Conservation (phyloP, 2,888 invertebrate species). For the Malthinus seriepunctatus region DNA sequence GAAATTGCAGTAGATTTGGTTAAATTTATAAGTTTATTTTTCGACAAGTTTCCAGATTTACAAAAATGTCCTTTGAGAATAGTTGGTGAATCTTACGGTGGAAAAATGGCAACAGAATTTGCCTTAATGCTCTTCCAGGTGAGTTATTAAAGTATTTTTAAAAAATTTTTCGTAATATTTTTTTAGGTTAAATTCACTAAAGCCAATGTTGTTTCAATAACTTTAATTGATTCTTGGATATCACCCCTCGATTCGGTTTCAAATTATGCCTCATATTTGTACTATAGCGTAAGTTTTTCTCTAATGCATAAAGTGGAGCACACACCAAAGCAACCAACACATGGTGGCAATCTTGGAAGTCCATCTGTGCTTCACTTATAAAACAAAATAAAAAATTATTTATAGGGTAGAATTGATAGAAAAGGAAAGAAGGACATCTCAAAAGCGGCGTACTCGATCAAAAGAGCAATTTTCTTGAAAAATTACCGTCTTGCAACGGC, state of each 20-base stretch:
- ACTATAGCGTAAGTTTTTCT: slow-evolving; percentile 63
- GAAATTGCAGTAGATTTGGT: slow-evolving; percentile 65
- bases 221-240: slow-evolving; percentile 89
- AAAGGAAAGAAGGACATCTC: slow-evolving; percentile 65
- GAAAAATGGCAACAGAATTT: slow-evolving; percentile 58
- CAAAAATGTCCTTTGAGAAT: slow-evolving; percentile 61
- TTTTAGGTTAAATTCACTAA: slow-evolving; percentile 29
- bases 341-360: too few species aligned
- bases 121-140: slow-evolving; percentile 19
- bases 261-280: slow-evolving; percentile 80
- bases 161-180: background rate
- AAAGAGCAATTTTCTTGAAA: slow-evolving; percentile 58
- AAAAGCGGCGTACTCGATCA: slow-evolving; percentile 59
- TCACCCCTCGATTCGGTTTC: slow-evolving; percentile 82
- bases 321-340: too few species aligned
- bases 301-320: too few species aligned
- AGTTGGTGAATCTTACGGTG: slow-evolving; percentile 68
- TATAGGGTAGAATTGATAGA: slow-evolving; percentile 69
- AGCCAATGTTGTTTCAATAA: slow-evolving; percentile 54
- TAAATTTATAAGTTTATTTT: slow-evolving; percentile 56
- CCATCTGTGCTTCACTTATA: too few species aligned
- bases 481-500: slow-evolving; percentile 36
- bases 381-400: background rate
- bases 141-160: background rate
- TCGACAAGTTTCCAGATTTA: slow-evolving; percentile 58